Evolutionary conservation across 2,797 vertebrate genomes (phyloP), one percentile per base, ranked within the genome.

Genomic region (Chaenodraco wilsoni): DNA sequence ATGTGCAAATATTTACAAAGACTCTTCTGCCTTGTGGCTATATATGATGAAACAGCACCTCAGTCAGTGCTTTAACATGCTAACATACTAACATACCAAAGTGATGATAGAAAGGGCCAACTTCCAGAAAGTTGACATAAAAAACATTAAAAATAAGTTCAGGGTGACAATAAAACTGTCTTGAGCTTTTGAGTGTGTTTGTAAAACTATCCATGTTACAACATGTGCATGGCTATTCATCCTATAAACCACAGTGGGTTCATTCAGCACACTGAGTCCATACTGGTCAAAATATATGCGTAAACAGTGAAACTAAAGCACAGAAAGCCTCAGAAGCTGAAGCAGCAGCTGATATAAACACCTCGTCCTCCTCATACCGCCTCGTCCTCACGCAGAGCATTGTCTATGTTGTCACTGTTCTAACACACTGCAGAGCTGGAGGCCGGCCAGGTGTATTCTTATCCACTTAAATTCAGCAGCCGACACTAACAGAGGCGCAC

Each of bases 361-460:
- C 71, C n/a, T 68, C 71, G 37, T 66, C 58, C 62, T 52, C 68
- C 64, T 76, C 70, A 40, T 2, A 9, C 58, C 56, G 48, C 52
- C 68, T 69, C 60, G 49, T 72, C 56, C 64, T 76, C 50, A 71
- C 48, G 49, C 60, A 67, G 31, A 72, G 19, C 61, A 58, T 78
- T 84, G 67, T 86, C 61, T 67, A 62, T 69, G 79, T 81, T 77
- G 69, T 84, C 81, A 63, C 79, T 79, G 69, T 76, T 82, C 82
- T 74, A 63, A 74, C 84, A 87, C 74, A 79, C 72, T 66, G 79
- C 77, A 69, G 69, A 76, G 60, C 65, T 72, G 67, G 65, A 88
- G 66, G 45, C 60, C 72, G 68, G 65, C 79, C 70, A 81, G 72
- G 65, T 78, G 41, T 81, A 57, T 69, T 84, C 66, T 76, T 72